Evolutionary conservation across 2,888 invertebrate genomes (phyloP).

Genomic region (Stenichneumon culpator): DNA sequence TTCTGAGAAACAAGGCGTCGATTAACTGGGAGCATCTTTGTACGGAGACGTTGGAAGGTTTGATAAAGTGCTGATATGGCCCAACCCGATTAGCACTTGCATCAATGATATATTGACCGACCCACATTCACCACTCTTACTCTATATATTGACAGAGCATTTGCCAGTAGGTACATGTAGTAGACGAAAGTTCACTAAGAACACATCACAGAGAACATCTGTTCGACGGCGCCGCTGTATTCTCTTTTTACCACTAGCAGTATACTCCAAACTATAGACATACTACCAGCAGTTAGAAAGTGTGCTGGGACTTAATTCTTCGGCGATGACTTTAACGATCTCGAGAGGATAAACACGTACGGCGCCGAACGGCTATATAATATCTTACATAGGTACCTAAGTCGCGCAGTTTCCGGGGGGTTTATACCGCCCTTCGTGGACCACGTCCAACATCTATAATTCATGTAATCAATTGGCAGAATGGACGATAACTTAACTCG

Average conservation of each 20-base stretch:
- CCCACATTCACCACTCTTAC: too few species aligned
- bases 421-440: conserved; percentile 43
- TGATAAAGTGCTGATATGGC: neutral
- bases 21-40: too few species aligned
- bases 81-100: too few species aligned
- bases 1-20: too few species aligned
- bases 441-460: conserved; percentile 75
- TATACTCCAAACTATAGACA: conserved; percentile 5
- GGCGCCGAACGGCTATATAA: conserved; percentile 68
- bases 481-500: conserved; percentile 75
- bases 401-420: conserved; percentile 34
- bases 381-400: conserved; percentile 37
- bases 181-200: too few species aligned
- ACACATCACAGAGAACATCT: neutral
- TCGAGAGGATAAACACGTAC: conserved; percentile 78
- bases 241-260: neutral
- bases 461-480: conserved; percentile 80
- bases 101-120: too few species aligned
- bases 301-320: conserved; percentile 76
- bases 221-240: neutral
- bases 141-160: too few species aligned
- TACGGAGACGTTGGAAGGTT: too few species aligned
- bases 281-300: conserved; percentile 71
- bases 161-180: too few species aligned
- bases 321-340: conserved; percentile 77